These are phyloP conservation scores for Synergus laeviventris DNA, from an alignment of 2,888 invertebrate genomes.

Conservation along the genomic window DNA sequence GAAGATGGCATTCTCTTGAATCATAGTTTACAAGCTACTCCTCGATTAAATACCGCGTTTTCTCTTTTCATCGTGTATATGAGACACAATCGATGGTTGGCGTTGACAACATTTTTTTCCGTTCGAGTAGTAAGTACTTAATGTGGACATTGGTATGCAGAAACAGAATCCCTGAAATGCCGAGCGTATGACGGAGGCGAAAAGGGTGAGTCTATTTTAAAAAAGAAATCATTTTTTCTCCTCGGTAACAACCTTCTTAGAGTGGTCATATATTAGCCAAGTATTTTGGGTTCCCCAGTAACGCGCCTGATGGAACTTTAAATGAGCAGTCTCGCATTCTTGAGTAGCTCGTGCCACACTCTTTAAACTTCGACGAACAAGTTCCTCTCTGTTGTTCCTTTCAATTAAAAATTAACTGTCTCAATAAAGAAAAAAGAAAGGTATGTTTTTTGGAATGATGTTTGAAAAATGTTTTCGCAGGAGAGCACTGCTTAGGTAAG, in stretches of 20 bases:
- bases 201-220: slow-evolving; percentile 43
- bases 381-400: slow-evolving; percentile 48
- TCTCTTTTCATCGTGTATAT: slow-evolving; percentile 34
- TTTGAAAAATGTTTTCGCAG: neutral
- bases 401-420: neutral
- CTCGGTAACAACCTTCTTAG: slow-evolving; percentile 59
- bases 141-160: slow-evolving; percentile 32
- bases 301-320: slow-evolving; percentile 48
- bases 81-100: slow-evolving; percentile 16
- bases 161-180: slow-evolving; percentile 38
- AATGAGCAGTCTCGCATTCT: slow-evolving; percentile 53
- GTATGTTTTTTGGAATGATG: neutral
- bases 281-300: slow-evolving; percentile 60
- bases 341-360: slow-evolving; percentile 45
- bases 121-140: slow-evolving; percentile 25
- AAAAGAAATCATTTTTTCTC: slow-evolving; percentile 53
- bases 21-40: slow-evolving; percentile 14
- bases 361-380: slow-evolving; percentile 47
- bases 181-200: slow-evolving; percentile 23
- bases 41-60: slow-evolving; percentile 28
- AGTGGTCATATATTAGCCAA: slow-evolving; percentile 59
- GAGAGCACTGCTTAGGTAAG: slow-evolving; percentile 21
- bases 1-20: slow-evolving; percentile 13
- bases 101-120: slow-evolving; percentile 37
- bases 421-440: neutral